Conservation (phyloP, 2,888 invertebrate species). For the Axea sp. region DNA sequence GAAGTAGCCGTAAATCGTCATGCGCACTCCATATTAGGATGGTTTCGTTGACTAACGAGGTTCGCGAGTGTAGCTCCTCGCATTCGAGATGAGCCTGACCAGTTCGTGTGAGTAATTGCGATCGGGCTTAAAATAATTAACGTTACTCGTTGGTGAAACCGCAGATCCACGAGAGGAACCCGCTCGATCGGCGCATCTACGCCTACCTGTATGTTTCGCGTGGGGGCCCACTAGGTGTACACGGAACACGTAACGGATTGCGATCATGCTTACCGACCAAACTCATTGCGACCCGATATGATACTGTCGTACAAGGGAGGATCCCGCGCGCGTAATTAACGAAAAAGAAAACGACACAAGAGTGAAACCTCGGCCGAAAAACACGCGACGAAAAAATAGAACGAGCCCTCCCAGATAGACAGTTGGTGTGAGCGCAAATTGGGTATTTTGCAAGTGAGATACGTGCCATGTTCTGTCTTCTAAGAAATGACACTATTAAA, state of each 20-base stretch:
- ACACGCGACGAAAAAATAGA: constrained; percentile 30
- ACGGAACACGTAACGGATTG: constrained; percentile 54
- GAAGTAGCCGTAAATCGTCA: constrained; percentile 63
- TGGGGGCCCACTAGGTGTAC: constrained; percentile 42
- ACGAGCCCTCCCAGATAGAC: constrained; percentile 43
- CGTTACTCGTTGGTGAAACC: constrained; percentile 53
- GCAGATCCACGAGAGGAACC: constrained; percentile 19
- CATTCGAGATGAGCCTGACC: constrained; percentile 56
- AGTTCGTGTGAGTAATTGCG: constrained; percentile 63
- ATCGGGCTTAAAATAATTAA: constrained; percentile 63
- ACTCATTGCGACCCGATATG: constrained; percentile 55
- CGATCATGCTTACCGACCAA: constrained; percentile 49
- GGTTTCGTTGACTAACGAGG: constrained; percentile 62
- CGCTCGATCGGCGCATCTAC: constrained; percentile 41
- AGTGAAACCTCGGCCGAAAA: constrained; percentile 14
- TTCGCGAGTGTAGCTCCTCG: constrained; percentile 55
- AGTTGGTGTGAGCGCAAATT: constrained; percentile 58
- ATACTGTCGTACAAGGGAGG: constrained; percentile 54
- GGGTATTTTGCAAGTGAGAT: constrained; percentile 63
- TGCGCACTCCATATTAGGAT: constrained; percentile 61
- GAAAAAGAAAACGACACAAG: constrained; percentile 42
- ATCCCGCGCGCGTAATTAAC: constrained; percentile 56
- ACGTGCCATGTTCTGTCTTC: constrained; percentile 58
- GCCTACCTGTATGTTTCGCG: constrained; percentile 59
- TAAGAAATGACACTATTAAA: constrained; percentile 59